Evolutionary conservation across 92 coral and sea anemone species (phyloP), one percentile per base, ranked within the genome.

Genomic region (Diadumene lineata): DNA sequence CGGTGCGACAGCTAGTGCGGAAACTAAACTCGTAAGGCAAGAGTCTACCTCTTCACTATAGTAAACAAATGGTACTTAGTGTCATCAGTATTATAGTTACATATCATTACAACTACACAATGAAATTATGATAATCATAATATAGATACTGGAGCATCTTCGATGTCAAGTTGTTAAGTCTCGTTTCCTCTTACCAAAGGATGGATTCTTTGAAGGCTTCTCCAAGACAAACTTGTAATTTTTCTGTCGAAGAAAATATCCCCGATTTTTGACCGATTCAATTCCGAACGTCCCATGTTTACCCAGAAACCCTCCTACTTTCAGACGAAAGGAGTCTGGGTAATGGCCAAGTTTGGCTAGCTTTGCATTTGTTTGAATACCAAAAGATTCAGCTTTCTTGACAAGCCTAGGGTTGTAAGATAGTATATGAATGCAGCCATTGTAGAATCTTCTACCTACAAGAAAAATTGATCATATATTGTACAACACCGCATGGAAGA

Each of bases 181-280:
- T n/a, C n/a, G n/a, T n/a, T n/a, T n/a, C n/a, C n/a, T n/a, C n/a
- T 38, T 77, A 93, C 97, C 77, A 61, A 90, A 94, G 50, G 79
- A 60, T 16, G 93, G 56, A 0, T 73, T 85, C 60, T 86, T 72
- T 0, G 60, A 64, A 27, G 87, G 74, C 29, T 84, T 81, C 73
- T 94, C 89, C 60, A 94, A 79, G 56, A 81, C 89, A 50, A 94
- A 91, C 65, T 80, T 76, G 80, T 91, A 87, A 65, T 94, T 86
- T 70, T 75, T 87, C 70, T 92, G 97, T 44, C 98, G 92, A 8
- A 94, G 80, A 65, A 61, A 94, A 63, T 63, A 80, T 11, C 91
- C 81, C 43, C 94, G 97, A 32, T 75, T 74, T 21, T 33, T 61
- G 11, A 83, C 57, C 2, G 98, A 87, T 58, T 94, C 97, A 44